phyloP scores from a whole-genome alignment of 2,888 invertebrate species.

The Agrotis clavis region DNA sequence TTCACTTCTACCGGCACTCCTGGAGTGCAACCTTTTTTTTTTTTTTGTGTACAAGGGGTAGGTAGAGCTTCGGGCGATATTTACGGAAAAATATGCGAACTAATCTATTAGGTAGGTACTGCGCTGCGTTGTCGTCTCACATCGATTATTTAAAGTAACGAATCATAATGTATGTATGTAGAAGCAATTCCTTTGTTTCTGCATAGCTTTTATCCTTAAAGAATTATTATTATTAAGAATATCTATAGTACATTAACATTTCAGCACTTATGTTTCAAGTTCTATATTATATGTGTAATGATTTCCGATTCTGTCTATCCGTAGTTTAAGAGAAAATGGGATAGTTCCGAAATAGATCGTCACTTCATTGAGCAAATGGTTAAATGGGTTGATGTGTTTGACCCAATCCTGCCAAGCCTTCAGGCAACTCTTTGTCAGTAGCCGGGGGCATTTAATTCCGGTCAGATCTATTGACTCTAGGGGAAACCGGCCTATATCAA shows the following conservation, averaged over 20 bases:
- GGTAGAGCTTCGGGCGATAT: slow-evolving; percentile 33
- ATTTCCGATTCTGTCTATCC: too few species aligned
- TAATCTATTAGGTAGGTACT: neutral
- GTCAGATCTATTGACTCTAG: slow-evolving; percentile 27
- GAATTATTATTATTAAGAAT: too few species aligned
- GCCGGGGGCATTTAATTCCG: slow-evolving; percentile 41
- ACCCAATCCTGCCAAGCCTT: slow-evolving; percentile 8
- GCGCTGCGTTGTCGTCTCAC: too few species aligned
- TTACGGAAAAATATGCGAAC: slow-evolving; percentile 1
- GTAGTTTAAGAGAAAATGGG: too few species aligned
- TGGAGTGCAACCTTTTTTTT: too few species aligned
- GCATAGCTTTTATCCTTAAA: too few species aligned
- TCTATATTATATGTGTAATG: too few species aligned
- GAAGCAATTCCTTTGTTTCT: neutral
- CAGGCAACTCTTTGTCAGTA: slow-evolving; percentile 17
- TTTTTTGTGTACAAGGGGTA: slow-evolving; percentile 39
- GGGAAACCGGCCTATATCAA: slow-evolving; percentile 16
- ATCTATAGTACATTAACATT: too few species aligned
- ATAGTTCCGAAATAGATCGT: neutral
- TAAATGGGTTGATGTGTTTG: slow-evolving; percentile 12
- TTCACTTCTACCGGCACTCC: too few species aligned
- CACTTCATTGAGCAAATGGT: slow-evolving; percentile 1
- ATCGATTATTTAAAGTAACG: neutral
- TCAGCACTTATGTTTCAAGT: too few species aligned
- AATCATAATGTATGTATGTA: neutral